Base-by-base conservation (phyloP, 2,113 vertebrate genomes). In the Sapajus apella region DNA sequence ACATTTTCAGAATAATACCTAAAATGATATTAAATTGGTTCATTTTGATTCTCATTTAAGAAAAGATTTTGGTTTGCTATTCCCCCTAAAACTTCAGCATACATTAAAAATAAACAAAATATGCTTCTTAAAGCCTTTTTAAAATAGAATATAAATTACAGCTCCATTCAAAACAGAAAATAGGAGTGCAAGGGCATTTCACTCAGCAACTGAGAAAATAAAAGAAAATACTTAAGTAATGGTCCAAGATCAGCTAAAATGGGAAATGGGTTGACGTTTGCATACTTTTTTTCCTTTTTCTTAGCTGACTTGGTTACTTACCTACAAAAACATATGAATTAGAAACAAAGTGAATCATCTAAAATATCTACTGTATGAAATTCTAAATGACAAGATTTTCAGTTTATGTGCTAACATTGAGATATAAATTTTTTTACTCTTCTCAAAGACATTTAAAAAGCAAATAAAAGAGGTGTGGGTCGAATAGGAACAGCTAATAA, bases 141-240 rank as follows among this genome's bases (percentile, higher is more conserved):
- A 70, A 70, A 70, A 82, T 11, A 95, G 77, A 93, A 64, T 90
- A 91, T 90, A 96, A 96, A 97, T 94, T 92, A 94, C 16, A 93
- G 75, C 23, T 96, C 73, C 23, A 95, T 96, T 97, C 61, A 96
- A 61, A 92, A 89, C 25, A 77, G 27, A 90, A 21, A 97, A 95
- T 40, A 95, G 55, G n/a, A 72, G 35, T 32, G 5, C 12, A 64
- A 47, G 64, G 55, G 40, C 13, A 75, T 92, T 94, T 96, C 94
- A 86, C 81, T 91, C 25, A 76, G 45, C 47, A 90, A 61, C 82
- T 64, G 79, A 81, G 40, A 85, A 94, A 76, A 87, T 25, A 50
- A 86, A 79, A 66, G 43, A 93, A 93, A 95, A 68, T 45, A 91
- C 47, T 40, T 58, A 58, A 88, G 90, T 40, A 90, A 72, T 14